Evolutionary conservation across 2,888 invertebrate genomes (phyloP).

Genomic region (Dasypolia templi): DNA sequence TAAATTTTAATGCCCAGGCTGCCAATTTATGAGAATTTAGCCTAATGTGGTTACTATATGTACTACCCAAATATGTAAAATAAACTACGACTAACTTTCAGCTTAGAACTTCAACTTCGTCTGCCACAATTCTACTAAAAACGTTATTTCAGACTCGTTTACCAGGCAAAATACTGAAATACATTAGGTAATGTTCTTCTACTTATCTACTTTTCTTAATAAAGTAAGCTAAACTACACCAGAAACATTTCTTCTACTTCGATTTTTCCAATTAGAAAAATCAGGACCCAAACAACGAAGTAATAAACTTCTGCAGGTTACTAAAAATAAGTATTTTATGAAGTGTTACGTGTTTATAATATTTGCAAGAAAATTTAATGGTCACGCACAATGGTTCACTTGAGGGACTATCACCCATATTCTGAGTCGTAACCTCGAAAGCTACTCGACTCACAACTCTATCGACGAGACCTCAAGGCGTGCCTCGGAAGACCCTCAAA

Average conservation of each 20-base stretch:
- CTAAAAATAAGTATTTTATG: neutral
- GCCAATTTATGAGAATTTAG: neutral
- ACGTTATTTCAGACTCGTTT: neutral
- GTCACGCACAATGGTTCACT: too few relatives aligned
- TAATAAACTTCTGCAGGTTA: neutral
- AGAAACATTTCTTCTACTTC: neutral
- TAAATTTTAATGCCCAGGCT: neutral
- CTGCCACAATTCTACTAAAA: neutral
- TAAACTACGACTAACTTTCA: too few relatives aligned
- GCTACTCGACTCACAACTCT: too few relatives aligned
- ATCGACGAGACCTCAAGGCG: too few relatives aligned
- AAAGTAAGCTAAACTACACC: neutral
- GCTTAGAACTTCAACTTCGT: neutral
- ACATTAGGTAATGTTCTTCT: neutral
- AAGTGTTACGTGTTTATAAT: neutral
- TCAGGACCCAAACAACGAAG: neutral
- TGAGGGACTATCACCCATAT: too few relatives aligned
- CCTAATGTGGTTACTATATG: neutral
- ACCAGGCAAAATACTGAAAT: neutral
- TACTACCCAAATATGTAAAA: neutral
- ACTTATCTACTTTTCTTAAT: neutral
- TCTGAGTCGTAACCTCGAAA: too few relatives aligned
- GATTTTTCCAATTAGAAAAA: neutral
- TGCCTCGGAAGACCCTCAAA: too few relatives aligned
- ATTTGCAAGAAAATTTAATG: neutral